A percentile compares a stretch with the other conserved stretches of the same genome.
Evolutionary conservation across 2,797 vertebrate genomes (phyloP).

Genomic region (Leucoraja ocellata): DNA sequence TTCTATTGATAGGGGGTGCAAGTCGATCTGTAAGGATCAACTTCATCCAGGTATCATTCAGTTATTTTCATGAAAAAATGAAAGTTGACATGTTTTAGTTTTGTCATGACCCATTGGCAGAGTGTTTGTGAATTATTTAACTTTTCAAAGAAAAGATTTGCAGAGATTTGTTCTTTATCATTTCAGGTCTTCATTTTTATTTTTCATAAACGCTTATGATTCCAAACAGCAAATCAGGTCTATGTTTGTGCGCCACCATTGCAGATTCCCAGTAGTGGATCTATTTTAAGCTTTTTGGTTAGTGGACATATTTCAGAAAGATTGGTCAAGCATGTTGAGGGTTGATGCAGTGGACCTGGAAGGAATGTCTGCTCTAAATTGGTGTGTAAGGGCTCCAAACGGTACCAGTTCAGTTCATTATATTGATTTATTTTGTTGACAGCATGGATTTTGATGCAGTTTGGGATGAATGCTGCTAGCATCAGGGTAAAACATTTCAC

Average conservation of each 20-base stretch:
- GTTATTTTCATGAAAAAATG: neutral
- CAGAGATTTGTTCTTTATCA: neutral
- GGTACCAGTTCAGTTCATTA: neutral
- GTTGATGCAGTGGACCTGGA: neutral
- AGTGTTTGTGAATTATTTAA: neutral
- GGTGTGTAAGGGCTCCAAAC: neutral
- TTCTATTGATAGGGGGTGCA: neutral
- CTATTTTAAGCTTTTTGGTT: neutral
- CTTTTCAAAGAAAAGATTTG: neutral
- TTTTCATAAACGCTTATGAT: neutral
- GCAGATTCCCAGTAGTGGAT: too few species aligned
- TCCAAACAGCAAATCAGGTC: neutral
- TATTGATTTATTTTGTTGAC: conserved; percentile 20
- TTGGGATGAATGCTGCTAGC: neutral
- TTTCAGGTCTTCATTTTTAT: neutral
- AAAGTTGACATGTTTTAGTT: neutral
- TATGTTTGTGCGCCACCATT: neutral
- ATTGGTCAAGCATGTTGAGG: neutral
- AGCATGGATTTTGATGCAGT: neutral
- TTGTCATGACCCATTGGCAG: neutral
- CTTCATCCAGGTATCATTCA: neutral
- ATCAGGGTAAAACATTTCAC: neutral
- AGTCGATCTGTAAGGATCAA: neutral
- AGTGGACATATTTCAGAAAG: neutral
- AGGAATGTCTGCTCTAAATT: neutral